Base-by-base conservation (phyloP, 2,888 invertebrate genomes). In the Ethmia dodecea region DNA sequence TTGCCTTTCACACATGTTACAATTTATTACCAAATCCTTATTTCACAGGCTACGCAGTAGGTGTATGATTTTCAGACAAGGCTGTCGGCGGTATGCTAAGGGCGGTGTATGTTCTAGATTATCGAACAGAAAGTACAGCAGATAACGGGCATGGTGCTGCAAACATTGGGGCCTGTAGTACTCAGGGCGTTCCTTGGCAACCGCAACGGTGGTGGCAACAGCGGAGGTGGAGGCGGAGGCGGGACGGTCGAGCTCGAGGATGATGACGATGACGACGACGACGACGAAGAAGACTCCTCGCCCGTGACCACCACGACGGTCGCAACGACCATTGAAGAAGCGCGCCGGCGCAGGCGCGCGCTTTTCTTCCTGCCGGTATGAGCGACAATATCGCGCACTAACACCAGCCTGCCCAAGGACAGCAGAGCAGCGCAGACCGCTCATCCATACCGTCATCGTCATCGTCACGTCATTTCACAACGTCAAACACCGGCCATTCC, bases 91-190 rank as follows among this genome's bases (percentile, higher is more conserved):
- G 57, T 55, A 40, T 52, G 58, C 55, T 69, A 72, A 74, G 72
- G 69, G 60, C 56, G 61, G 63, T 70, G 59, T 81, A 61, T 84
- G 81, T 86, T 86, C 67, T 86, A 86, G 93, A 90, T 92, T 66
- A 86, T 93, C 84, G 93, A 93, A 88, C 88, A 90, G 76, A 92
- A 92, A 73, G 91, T 94, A 74, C 93, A 93, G 88, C 88, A 89
- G 77, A 88, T 93, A 66, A 90, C 91, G 47, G 88, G 91, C 69
- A 87, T 89, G 72, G 79, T 94, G 60, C 89, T 95, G 76, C 90
- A 92, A 61, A 88, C 92, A 43, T 89, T 95, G 63, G 94, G 94
- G 30, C 92, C 94, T 25, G 88, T 91, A 40, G 81, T 95, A 50
- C 87, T 93, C 46, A 87, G 89, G 45, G 87, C 88, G 42, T 88